Percentiles rank a stretch among this genome's conserved stretches.
Conservation (phyloP, 2,113 vertebrate genomes). For the Charina bottae region DNA sequence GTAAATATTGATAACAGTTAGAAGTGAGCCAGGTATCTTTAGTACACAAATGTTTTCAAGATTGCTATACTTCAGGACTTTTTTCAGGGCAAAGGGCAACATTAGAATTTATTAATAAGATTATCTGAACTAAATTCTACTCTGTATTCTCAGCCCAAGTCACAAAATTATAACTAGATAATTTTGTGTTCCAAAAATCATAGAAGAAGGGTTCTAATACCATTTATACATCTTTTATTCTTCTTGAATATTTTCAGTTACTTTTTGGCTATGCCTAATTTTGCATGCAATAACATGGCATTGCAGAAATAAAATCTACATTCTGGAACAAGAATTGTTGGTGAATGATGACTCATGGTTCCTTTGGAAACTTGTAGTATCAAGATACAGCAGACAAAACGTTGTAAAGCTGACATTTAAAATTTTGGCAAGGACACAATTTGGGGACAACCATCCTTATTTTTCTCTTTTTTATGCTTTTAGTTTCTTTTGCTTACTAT, state of each 20-base stretch:
- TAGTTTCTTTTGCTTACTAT: background rate
- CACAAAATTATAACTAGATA: conserved; percentile 51
- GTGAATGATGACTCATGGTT: background rate
- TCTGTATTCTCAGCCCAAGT: conserved; percentile 36
- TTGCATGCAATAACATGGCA: conserved; percentile 2
- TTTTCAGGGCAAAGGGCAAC: conserved; percentile 49
- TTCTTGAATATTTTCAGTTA: background rate
- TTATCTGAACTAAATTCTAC: conserved; percentile 55
- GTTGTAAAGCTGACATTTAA: background rate
- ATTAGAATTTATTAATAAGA: conserved; percentile 38
- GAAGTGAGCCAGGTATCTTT: conserved; percentile 43
- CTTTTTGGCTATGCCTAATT: background rate
- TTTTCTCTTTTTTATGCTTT: background rate
- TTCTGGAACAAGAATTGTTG: accelerated
- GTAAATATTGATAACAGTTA: conserved; percentile 45
- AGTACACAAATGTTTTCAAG: conserved; percentile 41
- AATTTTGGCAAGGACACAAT: background rate
- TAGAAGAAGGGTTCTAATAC: background rate
- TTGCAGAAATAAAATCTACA: background rate
- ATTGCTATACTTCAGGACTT: conserved; percentile 42
- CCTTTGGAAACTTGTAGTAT: background rate
- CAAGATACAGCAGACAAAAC: conserved; percentile 13
- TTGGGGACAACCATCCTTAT: background rate
- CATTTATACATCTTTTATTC: background rate
- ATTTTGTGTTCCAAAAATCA: conserved; percentile 26